Base-by-base conservation (phyloP, 2,797 vertebrate genomes). In the Rhabdomys pumilio region DNA sequence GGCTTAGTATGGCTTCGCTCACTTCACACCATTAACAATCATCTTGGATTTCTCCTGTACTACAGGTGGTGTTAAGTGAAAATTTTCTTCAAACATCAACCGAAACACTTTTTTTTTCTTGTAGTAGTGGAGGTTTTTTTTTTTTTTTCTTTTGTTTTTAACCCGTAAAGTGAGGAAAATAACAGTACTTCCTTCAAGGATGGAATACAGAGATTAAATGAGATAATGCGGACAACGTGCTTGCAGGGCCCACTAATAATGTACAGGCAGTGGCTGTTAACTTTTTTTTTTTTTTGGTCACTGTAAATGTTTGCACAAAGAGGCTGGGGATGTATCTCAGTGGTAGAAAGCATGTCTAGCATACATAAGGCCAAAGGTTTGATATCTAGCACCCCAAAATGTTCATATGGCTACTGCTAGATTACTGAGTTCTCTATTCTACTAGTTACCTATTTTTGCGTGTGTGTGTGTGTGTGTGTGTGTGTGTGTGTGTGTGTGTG, bases 31-130 rank as follows among this genome's bases (percentile, higher is more conserved):
- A 94, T 91, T 75, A 88, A 94, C 96, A 87, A 80, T 73, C 89
- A 61, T 77, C 79, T 97, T 73, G 80, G 85, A 82, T 89, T 91
- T 81, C 90, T 95, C 41, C 80, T 73, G 75, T 89, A 91, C 91
- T 94, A 92, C 90, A 95, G 81, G 20, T 84, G 84, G 91, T 95
- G 94, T 95, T 96, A 91, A 96, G 41, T 88, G 73, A 96, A 94
- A 72, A n/a, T 94, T 96, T 88, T 53, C 93, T 92, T 96, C 59
- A 90, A 93, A 90, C 38, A 59, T 90, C 63, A 94, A 95, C 91
- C 26, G 80, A 95, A 96, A 96, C 72, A 87, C 65, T 47, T 57
- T 77, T 57, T 92, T 72, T 90, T 63, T 41, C n/a, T 38, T 85
- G 72, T 61, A 47, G 15, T 75, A 57, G 22, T 77, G 44, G 38